Conservation (phyloP, 2,797 vertebrate genomes). For the Crenichthys baileyi region DNA sequence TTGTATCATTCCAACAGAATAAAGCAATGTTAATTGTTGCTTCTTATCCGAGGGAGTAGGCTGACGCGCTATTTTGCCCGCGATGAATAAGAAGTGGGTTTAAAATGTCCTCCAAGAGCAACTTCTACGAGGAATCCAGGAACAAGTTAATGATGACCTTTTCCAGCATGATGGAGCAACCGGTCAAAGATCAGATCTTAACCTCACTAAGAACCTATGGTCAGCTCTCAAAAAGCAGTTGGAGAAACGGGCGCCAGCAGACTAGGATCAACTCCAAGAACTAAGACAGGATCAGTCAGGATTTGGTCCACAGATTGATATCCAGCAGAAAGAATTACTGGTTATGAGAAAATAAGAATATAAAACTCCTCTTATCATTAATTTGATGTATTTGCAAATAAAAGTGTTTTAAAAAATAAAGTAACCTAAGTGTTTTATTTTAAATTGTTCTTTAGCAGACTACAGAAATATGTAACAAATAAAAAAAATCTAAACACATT, state of each 20-base stretch:
- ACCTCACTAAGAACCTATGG: not conserved
- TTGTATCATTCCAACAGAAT: not conserved
- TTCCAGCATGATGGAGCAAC: not conserved
- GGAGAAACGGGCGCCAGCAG: not conserved
- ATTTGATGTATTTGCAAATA: not conserved
- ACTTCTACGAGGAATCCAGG: not conserved
- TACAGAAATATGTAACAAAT: not conserved
- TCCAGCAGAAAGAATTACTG: not conserved
- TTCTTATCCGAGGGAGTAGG: not conserved
- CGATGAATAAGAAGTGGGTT: no score
- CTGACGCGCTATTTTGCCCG: not conserved
- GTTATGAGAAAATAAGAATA: not conserved
- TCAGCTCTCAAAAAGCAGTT: not conserved
- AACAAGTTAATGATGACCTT: not conserved
- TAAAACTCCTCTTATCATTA: not conserved
- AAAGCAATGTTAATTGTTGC: not conserved
- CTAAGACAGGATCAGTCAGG: not conserved
- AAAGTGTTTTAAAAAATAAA: not conserved
- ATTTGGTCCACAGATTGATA: not conserved
- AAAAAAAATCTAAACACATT: not conserved
- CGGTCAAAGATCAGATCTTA: not conserved
- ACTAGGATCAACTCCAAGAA: not conserved
- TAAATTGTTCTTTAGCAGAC: not conserved
- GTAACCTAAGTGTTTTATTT: not conserved
- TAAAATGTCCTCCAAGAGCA: not conserved